Conservation (phyloP, 2,888 invertebrate genomes). For the Andrena bicolor region DNA sequence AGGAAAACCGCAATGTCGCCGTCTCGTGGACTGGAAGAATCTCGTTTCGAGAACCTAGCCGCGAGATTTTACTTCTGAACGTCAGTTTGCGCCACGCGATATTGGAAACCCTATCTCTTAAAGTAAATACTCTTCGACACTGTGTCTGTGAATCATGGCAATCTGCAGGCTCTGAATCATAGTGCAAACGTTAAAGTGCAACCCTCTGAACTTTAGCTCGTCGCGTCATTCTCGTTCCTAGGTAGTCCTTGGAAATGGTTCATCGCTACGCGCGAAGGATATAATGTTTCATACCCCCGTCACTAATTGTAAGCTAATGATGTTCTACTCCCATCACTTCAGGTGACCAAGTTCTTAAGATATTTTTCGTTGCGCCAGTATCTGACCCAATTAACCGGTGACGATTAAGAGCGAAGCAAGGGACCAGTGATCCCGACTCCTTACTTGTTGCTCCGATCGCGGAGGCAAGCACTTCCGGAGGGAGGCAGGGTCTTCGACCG, state of each 20-base stretch:
- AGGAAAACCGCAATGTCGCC: constrained; percentile 52
- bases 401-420: not conserved
- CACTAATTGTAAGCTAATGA: too few species aligned
- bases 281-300: too few species aligned
- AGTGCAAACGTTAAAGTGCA: not conserved
- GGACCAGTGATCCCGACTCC: constrained; percentile 9
- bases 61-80: not conserved
- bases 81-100: not conserved
- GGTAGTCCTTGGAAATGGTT: too few species aligned
- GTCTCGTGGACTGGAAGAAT: constrained; percentile 38
- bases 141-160: not conserved
- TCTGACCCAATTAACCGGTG: not conserved
- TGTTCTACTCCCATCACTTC: not conserved
- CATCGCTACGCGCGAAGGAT: too few species aligned
- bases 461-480: constrained; percentile 55
- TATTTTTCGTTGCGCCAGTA: not conserved
- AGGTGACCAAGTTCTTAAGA: not conserved
- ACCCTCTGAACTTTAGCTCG: not conserved
- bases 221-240: too few species aligned
- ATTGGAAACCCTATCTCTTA: not conserved
- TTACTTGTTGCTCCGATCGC: constrained; percentile 44
- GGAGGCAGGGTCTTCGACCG: constrained; percentile 61
- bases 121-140: not conserved
- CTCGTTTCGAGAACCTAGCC: constrained; percentile 20
- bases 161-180: not conserved